phyloP scores from a whole-genome alignment of 2,888 invertebrate genomes.

The Holacanthella duospinosa region DNA sequence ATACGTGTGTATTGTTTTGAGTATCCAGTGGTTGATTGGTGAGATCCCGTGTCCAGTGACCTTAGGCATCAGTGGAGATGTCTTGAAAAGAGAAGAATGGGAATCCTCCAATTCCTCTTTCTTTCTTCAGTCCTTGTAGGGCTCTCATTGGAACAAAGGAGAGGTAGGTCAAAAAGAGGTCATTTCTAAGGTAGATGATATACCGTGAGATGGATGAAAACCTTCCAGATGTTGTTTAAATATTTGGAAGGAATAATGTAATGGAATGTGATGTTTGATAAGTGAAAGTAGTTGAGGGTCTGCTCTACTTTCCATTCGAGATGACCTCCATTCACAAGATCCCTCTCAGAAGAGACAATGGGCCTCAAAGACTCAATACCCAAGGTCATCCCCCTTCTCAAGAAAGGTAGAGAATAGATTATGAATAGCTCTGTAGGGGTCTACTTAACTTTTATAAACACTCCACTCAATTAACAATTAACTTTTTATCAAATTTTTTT shows the following conservation, averaged over 20 bases:
- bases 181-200: neutral
- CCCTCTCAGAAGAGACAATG: neutral
- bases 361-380: neutral
- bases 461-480: too few species aligned
- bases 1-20: too few species aligned
- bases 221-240: too few species aligned
- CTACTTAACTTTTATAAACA: too few species aligned
- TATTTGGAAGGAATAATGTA: too few species aligned
- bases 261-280: neutral
- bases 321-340: neutral
- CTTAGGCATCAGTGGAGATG: neutral
- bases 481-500: too few species aligned
- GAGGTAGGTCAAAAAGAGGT: neutral
- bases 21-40: too few species aligned
- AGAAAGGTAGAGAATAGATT: too few species aligned
- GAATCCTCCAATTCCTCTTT: neutral
- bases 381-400: neutral
- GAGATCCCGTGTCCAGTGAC: too few species aligned
- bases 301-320: neutral
- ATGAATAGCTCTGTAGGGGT: too few species aligned
- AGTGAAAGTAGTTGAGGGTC: neutral
- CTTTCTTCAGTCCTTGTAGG: neutral
- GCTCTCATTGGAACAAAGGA: neutral
- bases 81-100: neutral
- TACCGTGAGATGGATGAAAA: too few species aligned